A percentile compares a stretch with the other conserved stretches of the same genome.
phyloP scores from a whole-genome alignment of 2,113 vertebrate species.

The Tinamus guttatus region DNA sequence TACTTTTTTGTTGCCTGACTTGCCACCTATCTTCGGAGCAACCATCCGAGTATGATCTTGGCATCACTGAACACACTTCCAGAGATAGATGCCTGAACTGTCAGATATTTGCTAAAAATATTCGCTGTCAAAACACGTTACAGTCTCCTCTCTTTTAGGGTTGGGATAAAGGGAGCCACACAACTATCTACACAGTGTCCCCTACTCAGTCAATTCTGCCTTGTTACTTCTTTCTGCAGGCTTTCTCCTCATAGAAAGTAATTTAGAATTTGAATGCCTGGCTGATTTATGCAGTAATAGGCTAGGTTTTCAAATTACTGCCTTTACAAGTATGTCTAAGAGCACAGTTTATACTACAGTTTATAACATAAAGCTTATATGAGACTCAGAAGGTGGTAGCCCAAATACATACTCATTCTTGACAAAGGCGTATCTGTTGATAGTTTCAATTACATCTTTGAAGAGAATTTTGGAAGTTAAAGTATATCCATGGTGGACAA shows the following conservation, averaged over 20 bases:
- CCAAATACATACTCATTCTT: slow-evolving; percentile 89
- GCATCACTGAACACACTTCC: neutral
- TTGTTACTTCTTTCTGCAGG: neutral
- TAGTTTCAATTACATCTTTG: slow-evolving; percentile 95
- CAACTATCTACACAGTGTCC: neutral
- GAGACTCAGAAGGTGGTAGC: neutral
- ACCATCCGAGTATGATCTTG: neutral
- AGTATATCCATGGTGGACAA: slow-evolving; percentile 97
- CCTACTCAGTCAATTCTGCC: neutral
- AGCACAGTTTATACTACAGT: too few relatives aligned
- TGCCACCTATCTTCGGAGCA: neutral
- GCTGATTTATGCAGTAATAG: neutral
- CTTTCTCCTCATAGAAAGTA: neutral
- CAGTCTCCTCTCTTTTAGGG: neutral
- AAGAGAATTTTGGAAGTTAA: slow-evolving; percentile 98
- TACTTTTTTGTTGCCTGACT: neutral
- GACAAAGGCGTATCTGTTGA: slow-evolving; percentile 96
- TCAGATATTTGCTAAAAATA: neutral
- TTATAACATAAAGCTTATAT: neutral
- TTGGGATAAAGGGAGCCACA: neutral
- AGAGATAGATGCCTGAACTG: neutral
- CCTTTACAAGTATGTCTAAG: neutral
- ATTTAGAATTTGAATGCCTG: neutral
- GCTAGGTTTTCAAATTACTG: neutral
- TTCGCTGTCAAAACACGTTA: neutral